Percentiles rank a stretch among this genome's conserved stretches.
These are phyloP conservation scores for Parotia lawesii DNA, from an alignment of 2,113 vertebrate genomes.

Conservation along the genomic window DNA sequence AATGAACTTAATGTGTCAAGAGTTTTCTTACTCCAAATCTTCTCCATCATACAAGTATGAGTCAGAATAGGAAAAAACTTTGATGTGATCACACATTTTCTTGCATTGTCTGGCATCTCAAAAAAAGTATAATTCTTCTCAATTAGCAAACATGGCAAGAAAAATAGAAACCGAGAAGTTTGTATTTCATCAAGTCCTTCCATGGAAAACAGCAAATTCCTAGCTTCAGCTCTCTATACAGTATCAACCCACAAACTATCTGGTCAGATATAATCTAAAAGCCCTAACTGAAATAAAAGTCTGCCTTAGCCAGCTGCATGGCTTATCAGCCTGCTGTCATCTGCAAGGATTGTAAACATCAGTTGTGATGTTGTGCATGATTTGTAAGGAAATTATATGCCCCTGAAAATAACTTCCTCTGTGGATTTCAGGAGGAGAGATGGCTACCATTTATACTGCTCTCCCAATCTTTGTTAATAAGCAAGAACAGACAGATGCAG, in stretches of 20 bases:
- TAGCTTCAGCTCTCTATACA: neutral
- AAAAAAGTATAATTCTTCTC: neutral
- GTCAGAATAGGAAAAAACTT: neutral
- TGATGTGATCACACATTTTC: neutral
- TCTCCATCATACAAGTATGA: neutral
- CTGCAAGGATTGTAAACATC: neutral
- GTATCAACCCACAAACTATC: neutral
- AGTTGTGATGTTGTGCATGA: neutral
- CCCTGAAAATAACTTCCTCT: neutral
- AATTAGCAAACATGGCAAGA: neutral
- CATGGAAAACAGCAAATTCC: neutral
- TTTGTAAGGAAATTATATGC: neutral
- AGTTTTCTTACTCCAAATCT: neutral
- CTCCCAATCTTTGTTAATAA: neutral
- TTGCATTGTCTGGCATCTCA: neutral
- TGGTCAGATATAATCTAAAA: neutral
- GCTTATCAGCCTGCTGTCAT: neutral
- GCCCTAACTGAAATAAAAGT: neutral
- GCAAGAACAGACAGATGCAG: neutral
- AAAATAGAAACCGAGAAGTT: neutral
- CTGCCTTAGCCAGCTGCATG: neutral
- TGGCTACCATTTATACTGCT: neutral
- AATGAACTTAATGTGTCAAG: neutral
- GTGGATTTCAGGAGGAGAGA: neutral
- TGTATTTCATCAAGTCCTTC: neutral